Evolutionary conservation across 2,797 vertebrate species (phyloP), one percentile per base, ranked within the genome.

Genomic region (Crenuchus spilurus): DNA sequence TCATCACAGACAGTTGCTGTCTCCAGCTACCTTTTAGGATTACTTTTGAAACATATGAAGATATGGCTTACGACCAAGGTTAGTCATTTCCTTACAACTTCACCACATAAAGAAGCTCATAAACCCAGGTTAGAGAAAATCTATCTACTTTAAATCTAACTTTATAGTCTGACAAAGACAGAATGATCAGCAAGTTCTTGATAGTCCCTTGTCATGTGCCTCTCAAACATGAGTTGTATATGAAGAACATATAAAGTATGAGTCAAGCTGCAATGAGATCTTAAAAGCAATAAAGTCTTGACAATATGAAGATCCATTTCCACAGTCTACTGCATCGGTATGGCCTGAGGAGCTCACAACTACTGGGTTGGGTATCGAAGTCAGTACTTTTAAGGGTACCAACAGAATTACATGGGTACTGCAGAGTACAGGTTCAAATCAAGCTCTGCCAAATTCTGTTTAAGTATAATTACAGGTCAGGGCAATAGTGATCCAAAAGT

Each of bases 121-220:
- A 22, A 24, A 49, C 7, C 20, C 1, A 1, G 2, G 14, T n/a
- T 55, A 33, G 16, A 33, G 11, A 33, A 57, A 0, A 57, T 33
- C 6, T n/a, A n/a, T n/a, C n/a, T n/a, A n/a, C n/a, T n/a, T 4
- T 37, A 37, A 10, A 37, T 37, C 4, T 37, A 20, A 44, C 30
- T 4, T 16, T 10, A 16, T 41, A 39, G 13, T 26, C 41, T 72
- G 6, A 1, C 20, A 54, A 10, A 37, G 35, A 37, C n/a, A n/a
- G n/a, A n/a, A n/a, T n/a, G 35, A 37, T 10, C 6, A 46, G 20
- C 20, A 60, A 35, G 73, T 87, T 83, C 88, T 85, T 88, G 86
- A 90, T 84, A 84, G 89, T 87, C 87, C 83, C 85, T 83, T 84
- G 86, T 89, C 78, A 80, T 65, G 61, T 84, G 74, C 54, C 61